Percentiles rank a stretch among this genome's conserved stretches.
Evolutionary conservation across 2,888 invertebrate genomes (phyloP).

Genomic region (Aphodius granarius): DNA sequence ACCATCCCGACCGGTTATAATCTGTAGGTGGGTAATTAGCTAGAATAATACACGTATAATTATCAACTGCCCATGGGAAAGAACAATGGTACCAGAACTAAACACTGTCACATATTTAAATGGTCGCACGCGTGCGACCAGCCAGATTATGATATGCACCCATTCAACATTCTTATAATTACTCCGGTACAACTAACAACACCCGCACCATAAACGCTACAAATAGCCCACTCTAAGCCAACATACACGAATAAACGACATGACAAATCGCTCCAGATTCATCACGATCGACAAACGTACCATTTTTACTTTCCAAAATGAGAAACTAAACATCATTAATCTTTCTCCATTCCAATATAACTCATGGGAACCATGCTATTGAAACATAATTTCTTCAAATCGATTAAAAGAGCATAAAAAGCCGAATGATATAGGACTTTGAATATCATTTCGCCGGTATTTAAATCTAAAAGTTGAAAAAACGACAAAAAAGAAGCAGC

Average conservation of each 20-base stretch:
- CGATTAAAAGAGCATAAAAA: too few species aligned
- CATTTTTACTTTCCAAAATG: not conserved
- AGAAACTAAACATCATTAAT: not conserved
- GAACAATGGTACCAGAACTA: conserved; percentile 34
- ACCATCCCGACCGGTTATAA: conserved; percentile 17
- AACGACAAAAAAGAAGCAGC: too few species aligned
- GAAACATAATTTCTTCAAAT: too few species aligned
- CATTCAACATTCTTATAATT: not conserved
- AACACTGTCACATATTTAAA: conserved; percentile 31
- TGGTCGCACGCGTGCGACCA: not conserved
- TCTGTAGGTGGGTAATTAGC: conserved; percentile 35
- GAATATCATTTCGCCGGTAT: too few species aligned
- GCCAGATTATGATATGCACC: not conserved
- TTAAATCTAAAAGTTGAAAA: too few species aligned
- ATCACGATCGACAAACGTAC: not conserved
- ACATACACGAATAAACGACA: not conserved
- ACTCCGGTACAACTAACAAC: not conserved
- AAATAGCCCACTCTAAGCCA: not conserved
- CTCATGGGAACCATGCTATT: too few species aligned
- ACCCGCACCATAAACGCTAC: not conserved
- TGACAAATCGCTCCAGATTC: not conserved
- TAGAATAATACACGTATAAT: conserved; percentile 34
- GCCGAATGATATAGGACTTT: too few species aligned
- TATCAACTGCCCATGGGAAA: conserved; percentile 25
- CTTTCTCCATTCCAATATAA: not conserved